Evolutionary conservation across 2,113 vertebrate species (phyloP).

Genomic region (Columba janthina): DNA sequence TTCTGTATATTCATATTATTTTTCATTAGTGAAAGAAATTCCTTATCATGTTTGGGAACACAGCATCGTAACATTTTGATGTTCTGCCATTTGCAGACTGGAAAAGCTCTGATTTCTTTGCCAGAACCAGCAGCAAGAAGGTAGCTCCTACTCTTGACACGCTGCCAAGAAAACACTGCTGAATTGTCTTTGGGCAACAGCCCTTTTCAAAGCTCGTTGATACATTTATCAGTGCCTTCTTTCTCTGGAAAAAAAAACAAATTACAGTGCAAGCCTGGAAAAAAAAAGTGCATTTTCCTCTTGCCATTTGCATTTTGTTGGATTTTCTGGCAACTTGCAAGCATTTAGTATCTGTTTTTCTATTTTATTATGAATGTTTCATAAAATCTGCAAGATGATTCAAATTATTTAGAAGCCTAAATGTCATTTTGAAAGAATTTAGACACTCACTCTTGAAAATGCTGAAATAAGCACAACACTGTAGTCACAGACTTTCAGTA

Average conservation of each 20-base stretch:
- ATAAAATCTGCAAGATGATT: not conserved
- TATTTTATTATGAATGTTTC: not conserved
- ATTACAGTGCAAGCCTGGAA: not conserved
- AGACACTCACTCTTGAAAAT: not conserved
- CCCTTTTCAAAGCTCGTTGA: slow-evolving; percentile 18
- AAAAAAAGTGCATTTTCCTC: not conserved
- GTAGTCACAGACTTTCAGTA: not conserved
- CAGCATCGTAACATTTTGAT: not conserved
- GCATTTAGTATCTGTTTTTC: not conserved
- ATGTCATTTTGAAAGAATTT: not conserved
- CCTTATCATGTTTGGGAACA: not conserved
- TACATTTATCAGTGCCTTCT: slow-evolving; percentile 4
- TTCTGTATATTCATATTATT: not conserved
- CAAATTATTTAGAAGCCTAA: not conserved
- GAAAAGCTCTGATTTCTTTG: slow-evolving; percentile 2
- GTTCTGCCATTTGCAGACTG: not conserved
- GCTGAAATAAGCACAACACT: not conserved
- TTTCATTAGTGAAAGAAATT: not conserved
- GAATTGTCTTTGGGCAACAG: not conserved
- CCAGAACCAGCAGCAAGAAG: not conserved
- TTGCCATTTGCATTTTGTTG: not conserved
- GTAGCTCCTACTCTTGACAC: not conserved
- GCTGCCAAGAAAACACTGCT: slow-evolving; percentile 1
- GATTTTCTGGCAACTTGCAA: not conserved
- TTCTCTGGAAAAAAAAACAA: slow-evolving; percentile 1